Base-by-base conservation (phyloP, 2,888 invertebrate genomes). In the Hypomecis atomaria region DNA sequence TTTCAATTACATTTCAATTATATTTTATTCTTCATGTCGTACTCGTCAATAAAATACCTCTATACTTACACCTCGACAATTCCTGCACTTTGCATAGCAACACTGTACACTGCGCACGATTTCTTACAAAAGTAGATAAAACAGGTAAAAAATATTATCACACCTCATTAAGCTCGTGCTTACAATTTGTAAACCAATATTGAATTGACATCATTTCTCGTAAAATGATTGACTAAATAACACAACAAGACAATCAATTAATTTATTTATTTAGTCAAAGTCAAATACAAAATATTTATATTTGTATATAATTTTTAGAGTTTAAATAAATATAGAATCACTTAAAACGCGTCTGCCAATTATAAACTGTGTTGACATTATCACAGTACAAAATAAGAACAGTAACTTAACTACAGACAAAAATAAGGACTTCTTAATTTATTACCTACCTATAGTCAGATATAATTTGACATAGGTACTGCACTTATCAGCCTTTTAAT, bases 301-400 rank as follows among this genome's bases (percentile, higher is more conserved):
- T n/a, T n/a, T n/a, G n/a, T 58, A 52, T 44, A 65, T 57, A 48
- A 57, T 48, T 56, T 64, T 65, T 58, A 45, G 45, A 38, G 48
- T 43, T 13, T 59, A 65, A 54, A 62, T 43, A 61, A 61, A 65
- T 65, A 65, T 59, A 62, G 49, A 44, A 61, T 58, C 61, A 59
- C 61, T 65, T 65, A 53, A 65, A 57, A 61, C 60, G 33, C 52
- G 13, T 60, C 54, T 33, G 40, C 54, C 59, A 61, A 49, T 65
- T 52, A 57, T 53, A 50, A 8, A 45, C 10, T 33, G 45, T 60
- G 57, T 58, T 62, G 58, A 62, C 58, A 61, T 43, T 60, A 45
- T 8, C 23, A 47, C 56, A 57, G 10, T 55, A 55, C 10, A 54
- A n/a, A 0, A 49, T 2, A 37, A 7, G 4, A 40, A 36, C 63